Conservation (phyloP, 1,140 invertebrate genomes). For the Trichomalopsis sarcophagae region DNA sequence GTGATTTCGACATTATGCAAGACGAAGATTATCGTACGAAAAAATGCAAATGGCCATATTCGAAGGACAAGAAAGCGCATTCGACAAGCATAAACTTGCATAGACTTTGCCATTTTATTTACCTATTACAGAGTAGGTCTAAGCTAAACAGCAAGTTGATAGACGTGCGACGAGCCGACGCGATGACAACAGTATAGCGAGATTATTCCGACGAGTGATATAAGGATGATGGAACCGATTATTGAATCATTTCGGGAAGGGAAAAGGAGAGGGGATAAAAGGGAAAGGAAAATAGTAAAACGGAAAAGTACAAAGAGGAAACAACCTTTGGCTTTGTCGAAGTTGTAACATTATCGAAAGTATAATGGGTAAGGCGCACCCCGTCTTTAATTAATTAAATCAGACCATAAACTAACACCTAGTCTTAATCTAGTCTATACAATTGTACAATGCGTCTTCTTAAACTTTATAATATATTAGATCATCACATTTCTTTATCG, state of each 20-base stretch:
- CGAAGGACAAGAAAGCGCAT: neutral
- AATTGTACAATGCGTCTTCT: constrained; percentile 71
- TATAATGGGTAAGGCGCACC: constrained; percentile 33
- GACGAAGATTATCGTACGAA: neutral
- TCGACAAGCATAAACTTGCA: constrained; percentile 46
- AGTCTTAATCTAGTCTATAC: constrained; percentile 70
- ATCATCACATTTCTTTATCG: constrained; percentile 60
- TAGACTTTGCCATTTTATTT: constrained; percentile 46
- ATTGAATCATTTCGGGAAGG: neutral
- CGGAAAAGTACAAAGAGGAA: constrained; percentile 27
- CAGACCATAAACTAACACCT: constrained; percentile 74
- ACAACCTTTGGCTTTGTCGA: constrained; percentile 48
- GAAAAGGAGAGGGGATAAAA: neutral
- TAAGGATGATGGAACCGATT: constrained; percentile 8
- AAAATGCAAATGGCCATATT: neutral
- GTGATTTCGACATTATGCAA: neutral
- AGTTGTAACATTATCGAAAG: constrained; percentile 38
- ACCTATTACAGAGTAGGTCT: constrained; percentile 45
- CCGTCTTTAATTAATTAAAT: constrained; percentile 61
- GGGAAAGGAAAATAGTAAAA: constrained; percentile 2
- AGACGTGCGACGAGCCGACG: constrained; percentile 32
- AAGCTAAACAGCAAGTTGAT: constrained; percentile 45
- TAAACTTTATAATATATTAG: constrained; percentile 62
- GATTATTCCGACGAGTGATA: constrained; percentile 39
- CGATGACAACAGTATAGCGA: constrained; percentile 40